Evolutionary conservation across 2,888 invertebrate species (phyloP), one percentile per base, ranked within the genome.

Genomic region (Marronus borbonicus): DNA sequence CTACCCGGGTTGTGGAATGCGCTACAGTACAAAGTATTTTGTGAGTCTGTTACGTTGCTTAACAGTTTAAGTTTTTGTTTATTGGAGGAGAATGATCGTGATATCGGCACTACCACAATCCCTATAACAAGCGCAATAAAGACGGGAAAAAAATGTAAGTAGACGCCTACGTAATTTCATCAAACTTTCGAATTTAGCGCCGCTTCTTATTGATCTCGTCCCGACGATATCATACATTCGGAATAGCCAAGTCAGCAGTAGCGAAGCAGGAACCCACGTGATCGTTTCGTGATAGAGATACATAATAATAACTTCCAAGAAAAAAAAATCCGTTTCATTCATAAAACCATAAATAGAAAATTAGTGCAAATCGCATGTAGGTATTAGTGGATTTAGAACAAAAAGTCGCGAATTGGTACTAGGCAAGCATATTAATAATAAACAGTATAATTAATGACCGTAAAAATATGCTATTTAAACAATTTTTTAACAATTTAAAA

Each of bases 271-370:
- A 12, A 17, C 24, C 52, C 72, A 72, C 72, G 72, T 72, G 72
- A 72, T 72, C 55, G 58, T 72, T 72, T 72, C 72, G 72, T 72
- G 72, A 36, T 58, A 58, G 72, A 39, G n/a, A 58, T 36, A 58
- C 58, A 39, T 58, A 68, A 49, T 50, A 50, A 68, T 58, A 58
- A 60, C 20, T 31, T 44, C 69, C 31, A n/a, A 72, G 70, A 20
- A 28, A 60, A 60, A 74, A 74, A 74, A 76, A 44, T 72, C 39
- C 24, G n/a, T 31, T 76, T 76, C 76, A 76, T 76, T 76, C 76
- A 76, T 76, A 76, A 76, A 55, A 36, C 7, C 55, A 12, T 62
- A 49, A 17, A 31, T 50, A 28, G 50, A 58, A 58, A n/a, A 58
- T 72, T 72, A 72, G 70, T 55, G 31, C 58, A 55, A 44, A 50